phyloP scores from a whole-genome alignment of 2,113 vertebrate species.

The Meleagris gallopavo region DNA sequence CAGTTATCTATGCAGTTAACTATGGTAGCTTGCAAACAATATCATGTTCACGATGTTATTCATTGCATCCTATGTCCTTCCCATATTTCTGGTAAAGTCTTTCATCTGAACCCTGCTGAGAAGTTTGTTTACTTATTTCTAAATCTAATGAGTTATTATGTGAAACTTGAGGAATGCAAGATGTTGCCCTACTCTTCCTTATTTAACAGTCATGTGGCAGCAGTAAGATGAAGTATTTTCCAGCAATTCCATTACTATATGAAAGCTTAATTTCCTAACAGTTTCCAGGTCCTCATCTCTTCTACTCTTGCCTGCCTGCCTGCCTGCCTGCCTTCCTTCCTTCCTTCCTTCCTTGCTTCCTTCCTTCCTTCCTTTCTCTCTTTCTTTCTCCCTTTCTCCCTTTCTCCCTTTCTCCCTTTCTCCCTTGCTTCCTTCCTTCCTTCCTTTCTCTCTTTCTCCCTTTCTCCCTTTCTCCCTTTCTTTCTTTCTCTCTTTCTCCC shows the following conservation, averaged over 20 bases:
- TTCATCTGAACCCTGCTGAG: not conserved
- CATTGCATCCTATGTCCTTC: not conserved
- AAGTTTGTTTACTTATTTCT: not conserved
- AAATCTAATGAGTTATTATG: not conserved
- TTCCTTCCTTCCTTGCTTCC: too few species aligned
- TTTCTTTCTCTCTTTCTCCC: too few species aligned
- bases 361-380: too few species aligned
- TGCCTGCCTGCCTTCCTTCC: too few species aligned
- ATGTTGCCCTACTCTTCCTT: not conserved
- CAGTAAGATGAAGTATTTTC: not conserved
- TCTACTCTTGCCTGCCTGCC: not conserved
- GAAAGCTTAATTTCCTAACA: not conserved
- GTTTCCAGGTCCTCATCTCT: not conserved
- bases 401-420: too few species aligned
- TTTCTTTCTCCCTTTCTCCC: too few species aligned
- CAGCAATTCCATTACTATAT: not conserved
- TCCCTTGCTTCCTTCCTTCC: too few species aligned
- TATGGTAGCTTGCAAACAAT: not conserved
- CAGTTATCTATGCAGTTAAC: not conserved
- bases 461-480: too few species aligned
- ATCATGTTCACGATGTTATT: not conserved
- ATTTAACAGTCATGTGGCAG: not conserved
- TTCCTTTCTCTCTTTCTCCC: too few species aligned
- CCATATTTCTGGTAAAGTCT: not conserved
- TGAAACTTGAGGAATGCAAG: not conserved